Conservation (phyloP, 2,888 invertebrate genomes). For the Capitulum mitella region DNA sequence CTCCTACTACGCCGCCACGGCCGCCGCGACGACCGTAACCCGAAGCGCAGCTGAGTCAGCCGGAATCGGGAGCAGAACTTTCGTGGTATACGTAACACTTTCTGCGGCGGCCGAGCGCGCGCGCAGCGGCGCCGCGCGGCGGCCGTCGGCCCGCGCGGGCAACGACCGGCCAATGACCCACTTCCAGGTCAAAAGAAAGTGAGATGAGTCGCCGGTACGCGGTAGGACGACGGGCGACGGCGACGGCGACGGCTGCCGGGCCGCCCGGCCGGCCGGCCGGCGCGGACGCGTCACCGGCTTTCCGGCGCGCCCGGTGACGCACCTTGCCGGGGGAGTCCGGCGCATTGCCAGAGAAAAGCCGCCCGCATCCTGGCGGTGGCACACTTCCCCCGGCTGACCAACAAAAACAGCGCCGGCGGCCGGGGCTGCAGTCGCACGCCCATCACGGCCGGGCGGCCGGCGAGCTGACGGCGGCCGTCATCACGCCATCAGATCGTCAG, state of each 20-base stretch:
- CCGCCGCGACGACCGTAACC: not conserved
- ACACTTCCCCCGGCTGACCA: not conserved
- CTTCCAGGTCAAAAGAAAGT: conserved; percentile 11
- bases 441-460: too few relatives aligned
- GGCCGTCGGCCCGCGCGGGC: not conserved
- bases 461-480: too few relatives aligned
- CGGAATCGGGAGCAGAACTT: not conserved
- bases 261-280: not conserved
- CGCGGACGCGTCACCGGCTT: not conserved
- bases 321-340: not conserved
- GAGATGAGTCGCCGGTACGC: not conserved
- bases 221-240: not conserved
- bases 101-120: not conserved
- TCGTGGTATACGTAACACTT: conserved; percentile 22
- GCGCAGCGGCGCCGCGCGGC: not conserved
- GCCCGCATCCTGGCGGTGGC: not conserved
- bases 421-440: too few relatives aligned
- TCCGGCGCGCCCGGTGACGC: too few relatives aligned
- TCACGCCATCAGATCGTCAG: too few relatives aligned
- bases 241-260: not conserved
- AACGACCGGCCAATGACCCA: not conserved
- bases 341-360: not conserved
- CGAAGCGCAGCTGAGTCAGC: not conserved
- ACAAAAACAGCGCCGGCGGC: conserved; percentile 9
- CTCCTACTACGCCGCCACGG: not conserved